A percentile compares a stretch with the other conserved stretches of the same genome.
Evolutionary conservation across 2,797 vertebrate genomes (phyloP).

Genomic region (Botia almorhae): DNA sequence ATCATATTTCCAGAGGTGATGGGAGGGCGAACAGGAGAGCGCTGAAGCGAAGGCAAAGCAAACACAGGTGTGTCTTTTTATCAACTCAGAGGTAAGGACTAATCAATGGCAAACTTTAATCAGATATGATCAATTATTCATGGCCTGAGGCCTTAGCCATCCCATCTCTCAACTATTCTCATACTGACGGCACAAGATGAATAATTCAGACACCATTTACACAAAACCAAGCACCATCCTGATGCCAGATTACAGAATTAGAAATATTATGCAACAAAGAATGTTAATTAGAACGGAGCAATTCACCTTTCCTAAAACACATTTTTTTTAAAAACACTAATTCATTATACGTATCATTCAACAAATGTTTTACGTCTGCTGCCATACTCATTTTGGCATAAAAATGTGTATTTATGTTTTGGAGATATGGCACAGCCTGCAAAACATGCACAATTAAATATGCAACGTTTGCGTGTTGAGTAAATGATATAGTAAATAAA

Average conservation of each 20-base stretch:
- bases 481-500: background rate
- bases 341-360: constrained; percentile 3
- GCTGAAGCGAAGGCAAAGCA: constrained; percentile 71
- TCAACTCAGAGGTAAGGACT: constrained; percentile 77
- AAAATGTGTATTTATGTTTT: background rate
- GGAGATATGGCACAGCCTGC: background rate
- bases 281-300: constrained; percentile 74
- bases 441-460: background rate
- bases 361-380: constrained; percentile 11
- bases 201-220: constrained; percentile 84
- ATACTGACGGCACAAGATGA: constrained; percentile 78
- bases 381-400: background rate
- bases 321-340: constrained; percentile 15
- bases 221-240: constrained; percentile 80
- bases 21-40: constrained; percentile 62
- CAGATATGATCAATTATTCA: constrained; percentile 87
- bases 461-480: background rate
- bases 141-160: constrained; percentile 78
- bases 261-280: constrained; percentile 80
- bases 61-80: constrained; percentile 80
- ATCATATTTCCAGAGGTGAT: constrained; percentile 53
- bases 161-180: constrained; percentile 79
- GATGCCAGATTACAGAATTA: constrained; percentile 82
- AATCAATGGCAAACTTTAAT: constrained; percentile 86
- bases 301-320: constrained; percentile 27